phyloP scores from a whole-genome alignment of 2,888 invertebrate species.

The Chloromyia formosa region DNA sequence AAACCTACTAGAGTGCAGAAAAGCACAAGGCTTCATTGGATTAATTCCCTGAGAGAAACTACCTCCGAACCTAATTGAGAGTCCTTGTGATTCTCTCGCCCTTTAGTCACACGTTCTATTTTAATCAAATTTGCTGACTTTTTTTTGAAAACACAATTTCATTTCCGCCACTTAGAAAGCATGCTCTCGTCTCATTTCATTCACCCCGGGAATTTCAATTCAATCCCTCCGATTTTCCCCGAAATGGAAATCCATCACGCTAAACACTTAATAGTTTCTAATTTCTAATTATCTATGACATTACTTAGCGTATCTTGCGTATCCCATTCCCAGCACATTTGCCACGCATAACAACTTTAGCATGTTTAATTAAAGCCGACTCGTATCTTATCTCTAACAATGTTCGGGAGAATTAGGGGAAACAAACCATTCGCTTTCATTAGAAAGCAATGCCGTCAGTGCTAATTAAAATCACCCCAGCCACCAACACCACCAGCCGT shows the following conservation, averaged over 20 bases:
- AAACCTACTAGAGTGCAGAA: too few species aligned
- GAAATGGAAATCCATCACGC: not conserved
- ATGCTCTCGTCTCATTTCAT: too few species aligned
- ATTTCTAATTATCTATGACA: constrained; percentile 17
- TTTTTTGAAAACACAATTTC: too few species aligned
- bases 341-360: constrained; percentile 20
- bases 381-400: not conserved
- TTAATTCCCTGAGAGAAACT: too few species aligned
- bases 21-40: too few species aligned
- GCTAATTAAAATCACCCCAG: constrained; percentile 34
- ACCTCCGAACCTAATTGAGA: too few species aligned
- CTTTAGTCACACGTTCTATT: too few species aligned
- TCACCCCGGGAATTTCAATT: too few species aligned
- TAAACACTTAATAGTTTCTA: not conserved
- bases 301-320: not conserved
- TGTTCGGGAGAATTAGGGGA: constrained; percentile 10
- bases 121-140: too few species aligned
- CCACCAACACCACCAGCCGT: not conserved
- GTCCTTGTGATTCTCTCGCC: too few species aligned
- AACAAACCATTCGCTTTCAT: constrained; percentile 15
- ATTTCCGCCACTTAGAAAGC: too few species aligned
- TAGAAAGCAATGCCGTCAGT: not conserved
- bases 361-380: constrained; percentile 31
- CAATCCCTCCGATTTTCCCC: too few species aligned
- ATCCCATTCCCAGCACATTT: not conserved